Percentiles rank a stretch among this genome's conserved stretches.
Evolutionary conservation across 2,113 vertebrate species (phyloP).

Genomic region (Rhagologus leucostigma): DNA sequence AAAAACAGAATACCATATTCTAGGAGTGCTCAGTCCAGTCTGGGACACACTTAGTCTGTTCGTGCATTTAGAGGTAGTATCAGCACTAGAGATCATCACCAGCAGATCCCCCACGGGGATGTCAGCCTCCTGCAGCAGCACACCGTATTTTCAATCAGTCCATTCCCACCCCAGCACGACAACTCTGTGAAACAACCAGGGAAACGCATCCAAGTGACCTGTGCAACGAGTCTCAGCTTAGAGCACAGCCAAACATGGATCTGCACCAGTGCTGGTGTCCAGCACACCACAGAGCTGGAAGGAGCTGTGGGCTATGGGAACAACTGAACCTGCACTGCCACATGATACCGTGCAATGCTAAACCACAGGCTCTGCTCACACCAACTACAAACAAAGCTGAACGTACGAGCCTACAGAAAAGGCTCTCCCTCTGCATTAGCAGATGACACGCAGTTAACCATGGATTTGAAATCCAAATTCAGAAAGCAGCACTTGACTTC

Average conservation of each 20-base stretch:
- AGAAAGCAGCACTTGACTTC: neutral
- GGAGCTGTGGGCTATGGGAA: fast-evolving
- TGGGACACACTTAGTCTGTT: neutral
- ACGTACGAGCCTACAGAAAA: fast-evolving
- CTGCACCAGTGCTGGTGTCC: fast-evolving
- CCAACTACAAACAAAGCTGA: neutral
- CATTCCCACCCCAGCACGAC: fast-evolving
- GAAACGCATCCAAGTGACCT: fast-evolving
- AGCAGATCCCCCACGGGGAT: fast-evolving
- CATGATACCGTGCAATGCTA: fast-evolving
- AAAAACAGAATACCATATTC: neutral
- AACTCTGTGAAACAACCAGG: fast-evolving
- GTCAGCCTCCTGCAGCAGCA: neutral
- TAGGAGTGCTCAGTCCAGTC: neutral
- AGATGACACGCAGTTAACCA: neutral
- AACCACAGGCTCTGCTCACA: neutral
- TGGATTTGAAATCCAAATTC: neutral
- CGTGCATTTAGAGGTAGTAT: neutral
- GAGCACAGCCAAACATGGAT: fast-evolving
- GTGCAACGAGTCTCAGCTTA: neutral
- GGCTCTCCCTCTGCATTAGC: fast-evolving
- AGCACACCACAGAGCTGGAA: neutral
- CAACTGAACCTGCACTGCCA: neutral
- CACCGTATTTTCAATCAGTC: fast-evolving
- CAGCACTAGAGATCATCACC: neutral